Evolutionary conservation across 2,113 vertebrate genomes (phyloP), one percentile per base, ranked within the genome.

Genomic region (Nibea albiflora): DNA sequence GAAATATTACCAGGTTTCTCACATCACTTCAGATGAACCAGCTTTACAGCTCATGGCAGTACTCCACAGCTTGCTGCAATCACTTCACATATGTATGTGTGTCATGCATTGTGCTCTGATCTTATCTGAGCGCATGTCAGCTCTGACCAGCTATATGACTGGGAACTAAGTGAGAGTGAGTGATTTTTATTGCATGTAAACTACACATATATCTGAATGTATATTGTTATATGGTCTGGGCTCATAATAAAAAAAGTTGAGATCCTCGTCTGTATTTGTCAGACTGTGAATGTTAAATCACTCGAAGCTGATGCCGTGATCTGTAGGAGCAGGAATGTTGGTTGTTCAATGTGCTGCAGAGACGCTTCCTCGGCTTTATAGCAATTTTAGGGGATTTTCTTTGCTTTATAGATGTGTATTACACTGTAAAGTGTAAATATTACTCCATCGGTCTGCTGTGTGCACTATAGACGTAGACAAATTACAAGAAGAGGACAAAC

Each of bases 111-210:
- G 60, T n/a, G 26, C 62, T 54, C 69, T 14, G 44, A 54, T 77
- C 81, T 83, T 82, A 89, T 85, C 66, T 66, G 14, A 11, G 17
- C 22, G 66, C 17, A 22, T 58, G 26, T 65, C 20, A 15, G 63
- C 68, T 56, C 10, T 44, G 28, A 50, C 4, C 2, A 8, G 11
- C 19, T 71, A 20, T 15, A 35, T 54, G 44, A 74, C 28, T 22
- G 64, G 54, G 56, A 81, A 61, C 31, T 4, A n/a, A 62, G 5
- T 62, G 15, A 19, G 28, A 50, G 31, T 53, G 14, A 9, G 8
- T 5, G 53, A 35, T 68, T 76, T 84, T 75, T 84, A 78, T 76
- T 73, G 24, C 74, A 64, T 72, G 35, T 35, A n/a, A n/a, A 35
- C 53, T 8, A 5, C n/a, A 67, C 61, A n/a, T 1, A 16, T 22